Conservation (phyloP, 1,140 invertebrate genomes). For the Drosophila azteca region DNA sequence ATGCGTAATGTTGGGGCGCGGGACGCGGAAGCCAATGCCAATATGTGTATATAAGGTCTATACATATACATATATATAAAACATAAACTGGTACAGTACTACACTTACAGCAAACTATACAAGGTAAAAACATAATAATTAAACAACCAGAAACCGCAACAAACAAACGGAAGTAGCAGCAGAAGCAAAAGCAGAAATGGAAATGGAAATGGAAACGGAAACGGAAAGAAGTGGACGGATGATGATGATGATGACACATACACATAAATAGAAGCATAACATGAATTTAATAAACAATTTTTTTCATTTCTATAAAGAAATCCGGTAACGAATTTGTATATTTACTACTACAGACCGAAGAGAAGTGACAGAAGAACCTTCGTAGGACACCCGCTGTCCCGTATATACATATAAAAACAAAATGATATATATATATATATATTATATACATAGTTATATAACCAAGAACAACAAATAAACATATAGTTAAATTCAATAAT, state of each 20-base stretch:
- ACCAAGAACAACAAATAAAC: constrained; percentile 81
- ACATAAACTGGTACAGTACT: constrained; percentile 69
- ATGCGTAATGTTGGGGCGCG: constrained; percentile 11
- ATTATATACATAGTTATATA: constrained; percentile 74
- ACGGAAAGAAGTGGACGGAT: constrained; percentile 28
- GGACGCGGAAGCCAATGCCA: constrained; percentile 20
- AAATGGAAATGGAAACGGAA: constrained; percentile 40
- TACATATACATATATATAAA: constrained; percentile 36
- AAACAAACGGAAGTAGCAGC: constrained; percentile 9
- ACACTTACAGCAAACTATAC: constrained; percentile 81
- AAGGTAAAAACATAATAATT: constrained; percentile 71
- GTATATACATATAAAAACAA: constrained; percentile 52
- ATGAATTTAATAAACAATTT: constrained; percentile 76
- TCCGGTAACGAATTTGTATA: constrained; percentile 82
- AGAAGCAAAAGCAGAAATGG: constrained; percentile 36
- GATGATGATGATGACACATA: constrained; percentile 30
- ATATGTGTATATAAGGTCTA: constrained; percentile 69
- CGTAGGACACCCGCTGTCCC: constrained; percentile 64
- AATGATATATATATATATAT: constrained; percentile 38
- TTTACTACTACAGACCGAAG: constrained; percentile 64
- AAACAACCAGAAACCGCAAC: constrained; percentile 34
- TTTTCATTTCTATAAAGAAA: constrained; percentile 80
- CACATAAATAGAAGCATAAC: constrained; percentile 72
- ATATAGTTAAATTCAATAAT: constrained; percentile 82
- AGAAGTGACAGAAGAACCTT: constrained; percentile 25